phyloP scores from a whole-genome alignment of 2,888 invertebrate genomes.

The Alentia gelatinosa region DNA sequence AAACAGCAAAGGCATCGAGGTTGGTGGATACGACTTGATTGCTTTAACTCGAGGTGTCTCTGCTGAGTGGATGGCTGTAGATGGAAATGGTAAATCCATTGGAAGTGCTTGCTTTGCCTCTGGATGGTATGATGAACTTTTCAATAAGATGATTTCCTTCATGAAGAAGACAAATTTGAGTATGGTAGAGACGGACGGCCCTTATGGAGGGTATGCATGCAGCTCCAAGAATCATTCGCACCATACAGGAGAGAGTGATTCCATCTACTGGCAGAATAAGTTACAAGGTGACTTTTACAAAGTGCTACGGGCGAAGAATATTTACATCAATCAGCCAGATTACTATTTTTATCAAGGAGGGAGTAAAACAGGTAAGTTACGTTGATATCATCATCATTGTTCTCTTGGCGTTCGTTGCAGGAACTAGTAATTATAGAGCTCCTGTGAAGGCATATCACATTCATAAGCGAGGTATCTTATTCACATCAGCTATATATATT shows the following conservation, averaged over 20 bases:
- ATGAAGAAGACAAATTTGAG: slow-evolving; percentile 62
- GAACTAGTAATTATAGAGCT: too few relatives aligned
- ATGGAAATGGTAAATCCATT: slow-evolving; percentile 41
- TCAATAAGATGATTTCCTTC: slow-evolving; percentile 57
- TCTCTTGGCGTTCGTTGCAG: too few relatives aligned
- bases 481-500: too few relatives aligned
- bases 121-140: slow-evolving; percentile 65
- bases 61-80: slow-evolving; percentile 61
- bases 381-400: background rate
- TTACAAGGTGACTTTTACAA: slow-evolving; percentile 57
- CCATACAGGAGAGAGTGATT: slow-evolving; percentile 62
- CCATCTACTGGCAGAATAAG: slow-evolving; percentile 62
- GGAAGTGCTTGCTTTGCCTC: slow-evolving; percentile 65
- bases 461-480: too few relatives aligned
- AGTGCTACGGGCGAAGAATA: slow-evolving; percentile 7
- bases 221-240: slow-evolving; percentile 62
- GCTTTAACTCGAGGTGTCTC: slow-evolving; percentile 57
- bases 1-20: slow-evolving; percentile 64
- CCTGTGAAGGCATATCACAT: too few relatives aligned
- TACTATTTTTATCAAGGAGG: slow-evolving; percentile 67
- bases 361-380: slow-evolving; percentile 63
- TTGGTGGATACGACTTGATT: slow-evolving; percentile 67
- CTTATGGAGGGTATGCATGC: slow-evolving; percentile 64
- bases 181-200: slow-evolving; percentile 65
- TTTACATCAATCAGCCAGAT: slow-evolving; percentile 67